These are phyloP conservation scores for Anoplolepis gracilipes DNA, from an alignment of 1,140 invertebrate species.

Conservation along the genomic window DNA sequence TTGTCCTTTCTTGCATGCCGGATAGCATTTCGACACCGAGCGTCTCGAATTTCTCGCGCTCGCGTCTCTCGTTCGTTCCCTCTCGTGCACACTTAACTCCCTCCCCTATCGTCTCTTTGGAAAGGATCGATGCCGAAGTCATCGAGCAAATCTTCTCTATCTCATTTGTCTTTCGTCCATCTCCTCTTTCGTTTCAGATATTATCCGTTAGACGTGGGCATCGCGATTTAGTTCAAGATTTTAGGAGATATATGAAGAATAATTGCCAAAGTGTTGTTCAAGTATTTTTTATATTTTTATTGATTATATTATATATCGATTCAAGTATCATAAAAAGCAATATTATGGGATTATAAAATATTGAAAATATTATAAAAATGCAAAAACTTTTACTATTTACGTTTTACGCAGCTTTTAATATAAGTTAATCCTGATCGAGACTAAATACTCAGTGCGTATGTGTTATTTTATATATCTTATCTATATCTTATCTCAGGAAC, in stretches of 20 bases:
- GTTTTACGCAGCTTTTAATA: background rate
- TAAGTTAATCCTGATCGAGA: background rate
- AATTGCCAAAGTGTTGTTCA: background rate
- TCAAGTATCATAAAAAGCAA: background rate
- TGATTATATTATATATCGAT: no score
- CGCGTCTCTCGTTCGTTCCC: constrained; percentile 38
- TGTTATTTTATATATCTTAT: constrained; percentile 48
- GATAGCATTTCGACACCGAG: constrained; percentile 81
- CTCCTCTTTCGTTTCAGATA: constrained; percentile 12
- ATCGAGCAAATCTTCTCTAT: constrained; percentile 51
- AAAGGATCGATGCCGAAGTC: constrained; percentile 68
- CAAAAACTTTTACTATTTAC: background rate
- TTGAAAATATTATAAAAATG: background rate
- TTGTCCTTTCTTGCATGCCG: constrained; percentile 81
- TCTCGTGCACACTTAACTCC: constrained; percentile 34
- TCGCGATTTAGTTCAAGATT: background rate
- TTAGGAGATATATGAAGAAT: no score
- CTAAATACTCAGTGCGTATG: background rate
- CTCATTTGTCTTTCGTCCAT: constrained; percentile 39
- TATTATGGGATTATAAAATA: background rate
- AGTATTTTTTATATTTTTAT: no score
- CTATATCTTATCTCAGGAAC: constrained; percentile 44
- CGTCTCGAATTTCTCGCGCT: constrained; percentile 76
- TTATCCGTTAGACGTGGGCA: background rate
- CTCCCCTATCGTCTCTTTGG: constrained; percentile 53